A percentile compares a stretch with the other conserved stretches of the same genome.
These are phyloP conservation scores for Pardalotus punctatus DNA, from an alignment of 2,113 vertebrate species.

Conservation along the genomic window DNA sequence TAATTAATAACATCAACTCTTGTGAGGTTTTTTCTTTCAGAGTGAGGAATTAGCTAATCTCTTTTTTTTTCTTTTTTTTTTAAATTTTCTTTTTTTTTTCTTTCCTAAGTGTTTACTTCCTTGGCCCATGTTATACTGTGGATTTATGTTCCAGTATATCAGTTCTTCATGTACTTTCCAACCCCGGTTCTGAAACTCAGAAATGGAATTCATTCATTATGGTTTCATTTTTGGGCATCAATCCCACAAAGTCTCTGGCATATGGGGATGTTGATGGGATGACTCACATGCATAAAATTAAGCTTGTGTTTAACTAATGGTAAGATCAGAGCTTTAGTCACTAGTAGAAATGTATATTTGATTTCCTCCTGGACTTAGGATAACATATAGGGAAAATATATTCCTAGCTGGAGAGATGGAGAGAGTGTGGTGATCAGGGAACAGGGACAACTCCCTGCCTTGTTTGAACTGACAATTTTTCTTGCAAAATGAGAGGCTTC, in stretches of 20 bases:
- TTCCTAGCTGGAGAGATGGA: background rate
- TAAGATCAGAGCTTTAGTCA: background rate
- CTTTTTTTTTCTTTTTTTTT: background rate
- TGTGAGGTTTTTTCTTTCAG: background rate
- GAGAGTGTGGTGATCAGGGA: background rate
- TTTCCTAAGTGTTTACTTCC: background rate
- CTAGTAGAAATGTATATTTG: background rate
- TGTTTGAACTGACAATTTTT: background rate
- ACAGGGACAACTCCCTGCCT: background rate
- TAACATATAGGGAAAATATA: background rate
- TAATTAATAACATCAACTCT: slow-evolving; percentile 40
- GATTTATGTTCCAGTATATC: slow-evolving; percentile 5
- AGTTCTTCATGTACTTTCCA: slow-evolving; percentile 5
- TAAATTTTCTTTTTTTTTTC: background rate
- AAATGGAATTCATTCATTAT: slow-evolving; percentile 20
- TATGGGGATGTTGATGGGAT: background rate
- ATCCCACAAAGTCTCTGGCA: slow-evolving; percentile 3
- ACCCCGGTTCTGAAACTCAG: background rate
- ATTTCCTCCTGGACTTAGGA: background rate
- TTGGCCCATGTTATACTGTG: background rate
- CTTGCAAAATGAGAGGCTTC: background rate
- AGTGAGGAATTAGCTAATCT: background rate
- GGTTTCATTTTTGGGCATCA: slow-evolving; percentile 8
- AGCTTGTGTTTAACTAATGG: slow-evolving; percentile 15
- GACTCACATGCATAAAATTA: slow-evolving; percentile 34